Conservation (phyloP, 2,797 vertebrate genomes). For the Poeciliopsis presidionis region DNA sequence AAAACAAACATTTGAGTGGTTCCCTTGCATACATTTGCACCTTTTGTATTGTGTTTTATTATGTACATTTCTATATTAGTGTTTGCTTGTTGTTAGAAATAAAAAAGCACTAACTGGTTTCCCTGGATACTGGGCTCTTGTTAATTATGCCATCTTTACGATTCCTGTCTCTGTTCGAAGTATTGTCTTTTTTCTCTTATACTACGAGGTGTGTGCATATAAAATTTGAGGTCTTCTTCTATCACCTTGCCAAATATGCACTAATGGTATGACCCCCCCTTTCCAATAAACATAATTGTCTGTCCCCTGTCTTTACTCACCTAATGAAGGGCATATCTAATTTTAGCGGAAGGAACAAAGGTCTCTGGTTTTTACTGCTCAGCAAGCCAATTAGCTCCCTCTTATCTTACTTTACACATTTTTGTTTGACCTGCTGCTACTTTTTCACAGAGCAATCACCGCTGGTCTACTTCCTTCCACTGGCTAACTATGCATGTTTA, state of each 20-base stretch:
- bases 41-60: neutral
- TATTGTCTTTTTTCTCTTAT: conserved; percentile 39
- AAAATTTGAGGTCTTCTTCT: conserved; percentile 45
- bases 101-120: conserved; percentile 1
- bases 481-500: conserved; percentile 9
- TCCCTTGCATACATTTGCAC: neutral
- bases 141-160: conserved; percentile 56
- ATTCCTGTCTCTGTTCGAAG: conserved; percentile 36
- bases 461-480: conserved; percentile 19
- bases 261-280: neutral
- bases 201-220: conserved; percentile 45
- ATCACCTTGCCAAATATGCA: conserved; percentile 2
- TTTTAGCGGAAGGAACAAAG: conserved; percentile 65
- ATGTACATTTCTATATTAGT: neutral
- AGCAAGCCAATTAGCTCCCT: conserved; percentile 66
- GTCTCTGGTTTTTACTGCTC: conserved; percentile 45
- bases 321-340: conserved; percentile 73
- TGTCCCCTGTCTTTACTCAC: conserved; percentile 49
- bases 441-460: conserved; percentile 41
- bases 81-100: no score
- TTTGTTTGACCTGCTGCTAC: conserved; percentile 53
- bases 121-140: conserved; percentile 19
- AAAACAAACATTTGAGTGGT: neutral
- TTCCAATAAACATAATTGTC: conserved; percentile 49
- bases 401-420: conserved; percentile 52